Percentiles rank a stretch among this genome's conserved stretches.
These are phyloP conservation scores for Halcyon smyrnensis DNA, from an alignment of 2,797 vertebrate genomes.

Conservation along the genomic window DNA sequence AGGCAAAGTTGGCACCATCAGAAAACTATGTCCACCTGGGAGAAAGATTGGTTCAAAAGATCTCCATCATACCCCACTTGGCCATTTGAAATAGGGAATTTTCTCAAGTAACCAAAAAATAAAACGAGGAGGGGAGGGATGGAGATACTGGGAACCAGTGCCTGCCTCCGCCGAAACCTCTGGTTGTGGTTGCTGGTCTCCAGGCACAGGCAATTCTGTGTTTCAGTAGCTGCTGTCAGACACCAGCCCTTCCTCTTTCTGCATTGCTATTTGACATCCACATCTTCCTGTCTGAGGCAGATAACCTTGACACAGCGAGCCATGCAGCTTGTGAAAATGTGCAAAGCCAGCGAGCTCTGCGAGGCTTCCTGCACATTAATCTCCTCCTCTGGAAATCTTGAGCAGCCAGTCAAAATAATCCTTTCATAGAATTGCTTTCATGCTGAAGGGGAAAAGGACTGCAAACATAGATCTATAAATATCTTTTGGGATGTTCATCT, in stretches of 20 bases:
- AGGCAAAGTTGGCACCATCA: neutral
- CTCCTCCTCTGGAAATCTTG: conserved; percentile 45
- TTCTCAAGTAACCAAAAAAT: neutral
- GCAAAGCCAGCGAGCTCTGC: conserved; percentile 6
- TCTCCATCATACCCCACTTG: neutral
- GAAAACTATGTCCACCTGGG: neutral
- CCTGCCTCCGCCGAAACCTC: neutral
- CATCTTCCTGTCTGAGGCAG: neutral
- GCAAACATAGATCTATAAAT: conserved; percentile 29
- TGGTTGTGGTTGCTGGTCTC: neutral
- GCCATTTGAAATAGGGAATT: neutral
- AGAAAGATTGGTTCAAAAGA: neutral
- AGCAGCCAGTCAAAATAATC: conserved; percentile 43
- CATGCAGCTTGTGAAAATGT: neutral
- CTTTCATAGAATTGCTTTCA: neutral
- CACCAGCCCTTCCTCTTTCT: neutral
- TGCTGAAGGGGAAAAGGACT: conserved; percentile 4
- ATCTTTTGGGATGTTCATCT: neutral
- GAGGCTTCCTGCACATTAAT: neutral
- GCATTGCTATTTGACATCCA: neutral
- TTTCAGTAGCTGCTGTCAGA: neutral
- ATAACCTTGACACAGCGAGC: conserved; percentile 17
- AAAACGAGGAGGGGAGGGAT: neutral
- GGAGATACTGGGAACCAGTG: neutral
- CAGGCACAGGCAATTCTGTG: neutral